Evolutionary conservation across 2,888 invertebrate genomes (phyloP).

Genomic region (Athalia circularis): DNA sequence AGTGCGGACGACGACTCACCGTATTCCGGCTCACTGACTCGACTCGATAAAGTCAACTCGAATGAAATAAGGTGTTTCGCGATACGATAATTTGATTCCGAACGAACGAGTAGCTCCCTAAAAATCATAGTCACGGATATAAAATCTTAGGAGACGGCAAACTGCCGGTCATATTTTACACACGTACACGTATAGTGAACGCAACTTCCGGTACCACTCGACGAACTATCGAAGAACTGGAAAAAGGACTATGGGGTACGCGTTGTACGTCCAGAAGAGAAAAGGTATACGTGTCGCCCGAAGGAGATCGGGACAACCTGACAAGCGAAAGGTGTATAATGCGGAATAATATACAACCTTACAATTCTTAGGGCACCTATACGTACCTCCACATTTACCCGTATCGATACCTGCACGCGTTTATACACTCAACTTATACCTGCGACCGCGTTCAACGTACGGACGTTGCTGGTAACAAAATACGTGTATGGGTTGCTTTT

Average conservation of each 20-base stretch:
- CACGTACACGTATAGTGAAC: too few relatives aligned
- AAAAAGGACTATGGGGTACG: background rate
- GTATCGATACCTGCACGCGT: conserved; percentile 11
- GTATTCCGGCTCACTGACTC: too few relatives aligned
- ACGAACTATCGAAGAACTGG: background rate
- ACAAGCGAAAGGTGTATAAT: conserved; percentile 60
- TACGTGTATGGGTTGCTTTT: conserved; percentile 20
- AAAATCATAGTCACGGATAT: too few relatives aligned
- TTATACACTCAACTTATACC: background rate
- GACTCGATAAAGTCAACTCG: too few relatives aligned
- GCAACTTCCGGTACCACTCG: too few relatives aligned
- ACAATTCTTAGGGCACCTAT: background rate
- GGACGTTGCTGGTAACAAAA: background rate
- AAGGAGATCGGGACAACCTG: conserved; percentile 58
- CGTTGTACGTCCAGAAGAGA: background rate
- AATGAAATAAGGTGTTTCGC: too few relatives aligned
- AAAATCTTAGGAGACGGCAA: too few relatives aligned
- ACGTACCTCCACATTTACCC: background rate
- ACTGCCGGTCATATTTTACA: too few relatives aligned
- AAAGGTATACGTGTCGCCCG: conserved; percentile 46
- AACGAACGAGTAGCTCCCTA: too few relatives aligned
- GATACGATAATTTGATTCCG: too few relatives aligned
- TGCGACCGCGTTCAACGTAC: background rate
- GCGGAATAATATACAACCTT: conserved; percentile 62
- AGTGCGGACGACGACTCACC: conserved; percentile 57